Evolutionary conservation across 2,888 invertebrate species (phyloP).

Genomic region (Criorhina ranunculi): DNA sequence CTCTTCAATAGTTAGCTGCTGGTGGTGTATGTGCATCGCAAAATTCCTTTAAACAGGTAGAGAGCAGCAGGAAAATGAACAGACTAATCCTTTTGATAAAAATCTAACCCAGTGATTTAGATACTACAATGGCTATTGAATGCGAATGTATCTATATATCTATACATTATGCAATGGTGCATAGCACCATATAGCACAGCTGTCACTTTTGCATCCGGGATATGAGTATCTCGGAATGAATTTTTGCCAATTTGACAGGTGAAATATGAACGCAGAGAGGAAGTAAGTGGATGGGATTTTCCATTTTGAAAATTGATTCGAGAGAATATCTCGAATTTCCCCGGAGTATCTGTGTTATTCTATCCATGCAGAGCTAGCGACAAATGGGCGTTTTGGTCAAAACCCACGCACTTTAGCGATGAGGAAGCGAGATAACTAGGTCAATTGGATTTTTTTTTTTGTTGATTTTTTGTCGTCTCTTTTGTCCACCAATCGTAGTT

Average conservation of each 20-base stretch:
- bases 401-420: slow-evolving; percentile 59
- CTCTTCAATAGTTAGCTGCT: slow-evolving; percentile 16
- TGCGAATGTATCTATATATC: slow-evolving; percentile 56
- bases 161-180: slow-evolving; percentile 70
- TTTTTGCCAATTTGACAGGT: slow-evolving; percentile 72
- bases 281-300: slow-evolving; percentile 41
- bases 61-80: slow-evolving; percentile 13
- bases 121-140: slow-evolving; percentile 58
- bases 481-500: slow-evolving; percentile 31
- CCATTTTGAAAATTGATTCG: slow-evolving; percentile 39
- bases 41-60: slow-evolving; percentile 55
- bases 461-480: slow-evolving; percentile 11
- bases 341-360: slow-evolving; percentile 19
- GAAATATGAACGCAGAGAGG: slow-evolving; percentile 70
- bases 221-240: slow-evolving; percentile 56
- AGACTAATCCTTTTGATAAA: slow-evolving; percentile 75
- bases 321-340: slow-evolving; percentile 62
- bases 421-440: slow-evolving; percentile 64
- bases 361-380: background rate
- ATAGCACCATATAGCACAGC: slow-evolving; percentile 54
- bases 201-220: slow-evolving; percentile 70
- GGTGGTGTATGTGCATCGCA: slow-evolving; percentile 25
- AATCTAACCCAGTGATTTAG: slow-evolving; percentile 74
- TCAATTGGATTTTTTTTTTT: slow-evolving; percentile 41
- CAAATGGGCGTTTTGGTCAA: slow-evolving; percentile 43